These are phyloP conservation scores for Nothobranchius kuhntae DNA, from an alignment of 2,113 vertebrate species.

Conservation along the genomic window DNA sequence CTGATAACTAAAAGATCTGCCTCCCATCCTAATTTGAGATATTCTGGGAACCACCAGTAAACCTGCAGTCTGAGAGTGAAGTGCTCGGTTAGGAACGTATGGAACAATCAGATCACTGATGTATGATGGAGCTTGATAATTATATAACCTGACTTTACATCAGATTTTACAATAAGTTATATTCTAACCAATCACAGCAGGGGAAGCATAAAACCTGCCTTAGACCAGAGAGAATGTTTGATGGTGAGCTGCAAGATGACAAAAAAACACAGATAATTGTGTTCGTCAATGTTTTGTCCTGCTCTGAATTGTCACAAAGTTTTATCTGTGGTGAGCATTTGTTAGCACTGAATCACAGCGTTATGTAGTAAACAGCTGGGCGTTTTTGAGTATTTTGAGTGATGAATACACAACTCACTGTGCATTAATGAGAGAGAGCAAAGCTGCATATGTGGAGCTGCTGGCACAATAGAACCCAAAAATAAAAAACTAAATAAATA, in stretches of 20 bases:
- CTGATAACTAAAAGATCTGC: too few species aligned
- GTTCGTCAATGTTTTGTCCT: constrained; percentile 44
- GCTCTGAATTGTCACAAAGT: constrained; percentile 18
- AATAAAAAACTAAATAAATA: too few species aligned
- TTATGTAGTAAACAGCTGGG: constrained; percentile 22
- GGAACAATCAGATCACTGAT: too few species aligned
- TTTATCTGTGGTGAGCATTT: constrained; percentile 29
- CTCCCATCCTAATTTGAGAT: too few species aligned
- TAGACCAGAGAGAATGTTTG: not conserved
- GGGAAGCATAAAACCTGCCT: not conserved
- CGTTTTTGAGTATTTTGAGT: constrained; percentile 22
- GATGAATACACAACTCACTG: not conserved
- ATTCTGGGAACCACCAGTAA: too few species aligned
- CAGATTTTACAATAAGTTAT: not conserved
- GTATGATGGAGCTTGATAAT: too few species aligned
- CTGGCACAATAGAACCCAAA: too few species aligned
- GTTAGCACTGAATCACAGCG: constrained; percentile 38
- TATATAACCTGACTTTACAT: not conserved
- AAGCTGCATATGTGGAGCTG: too few species aligned
- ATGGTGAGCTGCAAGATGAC: not conserved
- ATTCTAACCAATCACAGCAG: not conserved
- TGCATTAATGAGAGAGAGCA: too few species aligned
- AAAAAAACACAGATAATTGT: constrained; percentile 11
- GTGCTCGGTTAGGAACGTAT: too few species aligned
- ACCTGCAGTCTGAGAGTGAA: too few species aligned